Evolutionary conservation across 2,113 vertebrate species (phyloP), one percentile per base, ranked within the genome.

Genomic region (Taxidea taxus): DNA sequence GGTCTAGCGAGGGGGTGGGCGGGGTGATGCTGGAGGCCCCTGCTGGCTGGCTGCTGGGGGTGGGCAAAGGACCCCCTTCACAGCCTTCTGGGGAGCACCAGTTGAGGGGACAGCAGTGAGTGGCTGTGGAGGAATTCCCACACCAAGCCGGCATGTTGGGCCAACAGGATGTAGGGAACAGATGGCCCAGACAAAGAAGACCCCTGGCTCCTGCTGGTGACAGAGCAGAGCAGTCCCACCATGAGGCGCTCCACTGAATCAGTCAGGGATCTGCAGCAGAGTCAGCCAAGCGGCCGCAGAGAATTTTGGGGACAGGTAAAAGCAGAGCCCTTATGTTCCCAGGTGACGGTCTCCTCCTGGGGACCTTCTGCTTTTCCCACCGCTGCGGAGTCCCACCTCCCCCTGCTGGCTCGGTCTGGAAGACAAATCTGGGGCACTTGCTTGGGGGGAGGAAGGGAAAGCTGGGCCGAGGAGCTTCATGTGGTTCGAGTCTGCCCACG

Each of bases 381-480:
- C 39, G 25, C 80, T 18, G 1, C 42, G 0, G 6, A 44, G 37
- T n/a, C 37, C 84, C 78, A 62, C 56, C 58, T 44, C 5, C 31
- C 42, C 49, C 89, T 42, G 66, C 68, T 68, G 56, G 84, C 62
- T 87, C 0, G 0, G 60, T 34, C 60, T 91, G 56, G 86, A 88
- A 89, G 85, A 89, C 70, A 87, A 83, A 98, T 93, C 94, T 97
- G 87, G 97, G 93, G 95, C 97, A 88, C 66, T 11, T 49, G 82
- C 42, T 11, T 11, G 3, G 58, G 95, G 90, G 13, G n/a, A 31
- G 66, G 90, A 25, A 20, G 92, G 66, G 72, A 16, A n/a, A 29
- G 91, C 3, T 20, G 78, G 87, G 66, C 90, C 0, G 14, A 75
- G 66, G 54, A n/a, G 37, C 91, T 93, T 94, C 91, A 16, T 7